Evolutionary conservation across 1,140 invertebrate species (phyloP).

Genomic region (Caenorhabditis briggsae): DNA sequence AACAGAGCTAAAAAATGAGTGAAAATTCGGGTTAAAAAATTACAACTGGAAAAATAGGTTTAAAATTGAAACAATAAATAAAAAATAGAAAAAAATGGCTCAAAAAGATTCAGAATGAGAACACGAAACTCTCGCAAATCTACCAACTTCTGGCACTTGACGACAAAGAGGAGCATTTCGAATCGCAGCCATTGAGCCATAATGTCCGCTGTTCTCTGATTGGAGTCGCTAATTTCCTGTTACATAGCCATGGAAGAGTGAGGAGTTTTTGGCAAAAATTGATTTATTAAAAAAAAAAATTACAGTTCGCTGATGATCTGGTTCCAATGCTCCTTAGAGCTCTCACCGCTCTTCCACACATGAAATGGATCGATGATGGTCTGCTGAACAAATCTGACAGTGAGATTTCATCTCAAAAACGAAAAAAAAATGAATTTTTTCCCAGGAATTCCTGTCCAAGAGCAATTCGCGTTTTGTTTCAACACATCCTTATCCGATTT

Average conservation of each 20-base stretch:
- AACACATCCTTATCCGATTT: constrained; percentile 76
- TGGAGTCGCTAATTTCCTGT: constrained; percentile 71
- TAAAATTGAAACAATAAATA: no score
- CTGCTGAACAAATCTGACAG: constrained; percentile 67
- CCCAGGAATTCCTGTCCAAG: constrained; percentile 77
- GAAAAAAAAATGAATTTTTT: background rate
- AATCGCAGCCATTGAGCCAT: constrained; percentile 77
- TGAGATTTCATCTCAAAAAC: background rate
- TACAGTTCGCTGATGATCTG: constrained; percentile 69
- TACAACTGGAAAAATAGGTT: no score
- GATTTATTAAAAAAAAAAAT: no score
- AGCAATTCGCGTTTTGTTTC: constrained; percentile 77
- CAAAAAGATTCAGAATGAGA: constrained; percentile 43
- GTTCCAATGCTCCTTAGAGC: constrained; percentile 67
- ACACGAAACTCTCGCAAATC: constrained; percentile 65
- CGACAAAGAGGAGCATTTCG: constrained; percentile 63
- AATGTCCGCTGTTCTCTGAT: constrained; percentile 74
- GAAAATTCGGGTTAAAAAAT: no score
- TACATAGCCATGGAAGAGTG: constrained; percentile 72
- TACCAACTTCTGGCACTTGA: constrained; percentile 68
- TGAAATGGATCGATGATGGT: constrained; percentile 77
- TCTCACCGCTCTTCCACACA: constrained; percentile 66
- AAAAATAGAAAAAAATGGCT: background rate
- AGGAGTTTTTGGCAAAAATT: no score
- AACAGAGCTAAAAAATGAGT: no score